Evolutionary conservation across 2,888 invertebrate genomes (phyloP), one percentile per base, ranked within the genome.

Genomic region (Drosophila pseudotakahashii): DNA sequence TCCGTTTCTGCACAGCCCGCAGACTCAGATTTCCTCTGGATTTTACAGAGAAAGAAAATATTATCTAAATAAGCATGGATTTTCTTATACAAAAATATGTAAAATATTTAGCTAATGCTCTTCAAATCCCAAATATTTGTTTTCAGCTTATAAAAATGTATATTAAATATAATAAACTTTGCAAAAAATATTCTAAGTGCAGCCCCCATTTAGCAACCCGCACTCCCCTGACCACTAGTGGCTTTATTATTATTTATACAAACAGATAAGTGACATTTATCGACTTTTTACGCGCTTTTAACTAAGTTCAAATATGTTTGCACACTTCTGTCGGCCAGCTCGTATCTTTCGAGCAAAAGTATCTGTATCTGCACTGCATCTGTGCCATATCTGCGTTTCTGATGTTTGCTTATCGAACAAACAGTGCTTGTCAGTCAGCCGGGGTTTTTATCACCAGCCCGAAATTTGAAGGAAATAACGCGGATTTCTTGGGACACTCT

Each of bases 221-320:
- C 59, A 59, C 42, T 54, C 39, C 39, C 32, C 59, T 39, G 23
- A 11, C 39, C 41, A 19, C 19, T 41, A 13, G 13, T 14, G 57
- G 66, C 11, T 32, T 48, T 16, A 34, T 48, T 48, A 16, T 48
- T 48, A 48, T 50, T 72, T 70, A 67, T 86, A 61, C 81, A 89
- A 84, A 84, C 89, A 87, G 88, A 84, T 88, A 84, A 85, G 69
- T 88, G 83, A 82, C 89, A 81, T 85, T 89, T 84, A 84, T 88
- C 89, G 88, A 88, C 79, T 88, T 88, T 87, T 88, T 84, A 84
- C 86, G 82, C 88, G 75, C 71, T 89, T 87, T 88, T 85, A 75
- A 89, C 82, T 81, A 81, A 85, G 79, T 81, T 88, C 82, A 79
- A 81, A 88, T 83, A 54, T 88, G 82, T 86, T 86, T 86, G 78